Base-by-base conservation (phyloP, 2,797 vertebrate genomes). In the Centroberyx gerrardi region DNA sequence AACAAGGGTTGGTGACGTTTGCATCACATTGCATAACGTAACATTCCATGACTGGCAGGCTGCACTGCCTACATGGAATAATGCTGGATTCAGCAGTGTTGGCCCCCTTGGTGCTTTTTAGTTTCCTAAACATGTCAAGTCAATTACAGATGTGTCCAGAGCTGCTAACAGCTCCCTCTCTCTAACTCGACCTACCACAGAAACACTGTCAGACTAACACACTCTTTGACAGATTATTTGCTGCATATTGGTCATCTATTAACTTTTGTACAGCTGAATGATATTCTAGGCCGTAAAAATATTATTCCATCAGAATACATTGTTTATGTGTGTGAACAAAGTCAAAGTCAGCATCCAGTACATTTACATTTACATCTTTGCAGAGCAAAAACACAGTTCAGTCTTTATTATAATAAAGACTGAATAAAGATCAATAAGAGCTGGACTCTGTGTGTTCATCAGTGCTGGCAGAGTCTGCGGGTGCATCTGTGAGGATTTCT, bases 71-170 rank as follows among this genome's bases (percentile, higher is more conserved):
- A 52, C 27, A 14, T 29, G n/a, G 33, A 69, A 49, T 44, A 8
- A 15, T 68, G 72, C 70, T 76, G 76, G 64, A 68, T 77, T 76
- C 72, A 73, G 67, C 74, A 71, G 62, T 71, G 52, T 75, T 54
- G 18, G 55, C 42, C 69, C 69, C 40, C 61, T 42, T 29, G 12
- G 53, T 74, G 67, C 42, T 63, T 59, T 83, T 78, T 54, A 40
- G 9, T 40, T 40, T 40, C 38, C 38, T 40, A 82, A 71, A 81
- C 44, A 67, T 76, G 62, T 74, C 72, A 70, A 52, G 60, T 54
- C 72, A 14, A 55, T 64, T 52, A 60, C 66, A 49, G 65, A 66
- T 73, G 51, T 8, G 12, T 78, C 46, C 29, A 17, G 51, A 54
- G 29, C 51, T 38, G 44, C 54, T n/a, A 53, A 40, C 18, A 14